phyloP scores from a whole-genome alignment of 1,140 invertebrate species.

The Macrotrachela quadricornifera region DNA sequence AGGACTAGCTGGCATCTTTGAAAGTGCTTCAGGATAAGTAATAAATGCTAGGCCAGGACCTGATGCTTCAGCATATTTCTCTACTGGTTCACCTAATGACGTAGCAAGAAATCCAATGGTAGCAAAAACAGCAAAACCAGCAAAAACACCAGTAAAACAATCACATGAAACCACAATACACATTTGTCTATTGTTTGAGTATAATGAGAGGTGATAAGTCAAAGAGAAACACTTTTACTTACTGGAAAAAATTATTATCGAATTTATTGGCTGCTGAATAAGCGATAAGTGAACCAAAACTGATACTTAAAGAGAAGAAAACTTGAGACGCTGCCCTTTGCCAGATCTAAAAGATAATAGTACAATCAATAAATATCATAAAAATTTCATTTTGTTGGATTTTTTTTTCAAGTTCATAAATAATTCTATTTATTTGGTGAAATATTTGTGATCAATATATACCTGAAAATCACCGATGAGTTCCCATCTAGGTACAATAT shows the following conservation, averaged over 20 bases:
- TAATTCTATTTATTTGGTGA: too few relatives aligned
- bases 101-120: constrained; percentile 14
- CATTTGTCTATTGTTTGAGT: too few relatives aligned
- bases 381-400: too few relatives aligned
- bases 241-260: constrained; percentile 94
- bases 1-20: constrained; percentile 53
- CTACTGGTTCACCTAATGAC: constrained; percentile 17
- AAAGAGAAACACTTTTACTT: constrained; percentile 20
- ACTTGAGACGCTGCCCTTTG: constrained; percentile 89
- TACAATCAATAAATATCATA: too few relatives aligned
- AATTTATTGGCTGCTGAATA: constrained; percentile 96
- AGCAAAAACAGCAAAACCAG: too few relatives aligned
- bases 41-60: constrained; percentile 68
- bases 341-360: constrained; percentile 48
- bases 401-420: too few relatives aligned
- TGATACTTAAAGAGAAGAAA: constrained; percentile 85
- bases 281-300: constrained; percentile 87
- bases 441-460: too few relatives aligned
- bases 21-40: constrained; percentile 64
- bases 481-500: too few relatives aligned
- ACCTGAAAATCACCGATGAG: too few relatives aligned
- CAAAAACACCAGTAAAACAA: too few relatives aligned
- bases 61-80: not conserved
- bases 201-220: not conserved
- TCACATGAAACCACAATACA: too few relatives aligned